Evolutionary conservation across 2,797 vertebrate species (phyloP).

Genomic region (Cheirogaleus major): DNA sequence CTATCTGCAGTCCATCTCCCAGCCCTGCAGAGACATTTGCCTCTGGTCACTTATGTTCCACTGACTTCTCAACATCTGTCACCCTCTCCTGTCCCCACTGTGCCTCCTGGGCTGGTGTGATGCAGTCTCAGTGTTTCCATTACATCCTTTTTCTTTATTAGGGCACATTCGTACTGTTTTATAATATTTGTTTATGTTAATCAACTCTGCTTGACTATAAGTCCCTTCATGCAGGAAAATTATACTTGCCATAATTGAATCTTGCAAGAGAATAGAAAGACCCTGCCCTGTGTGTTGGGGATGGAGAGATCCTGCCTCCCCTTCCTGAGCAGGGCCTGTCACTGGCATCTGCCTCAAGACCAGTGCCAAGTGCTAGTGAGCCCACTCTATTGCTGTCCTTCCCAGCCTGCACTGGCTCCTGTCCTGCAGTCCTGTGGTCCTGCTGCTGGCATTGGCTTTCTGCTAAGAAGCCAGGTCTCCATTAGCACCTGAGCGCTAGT

Average conservation of each 20-base stretch:
- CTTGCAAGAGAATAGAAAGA: background rate
- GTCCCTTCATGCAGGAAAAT: too few species aligned
- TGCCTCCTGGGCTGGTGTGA: background rate
- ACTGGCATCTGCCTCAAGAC: too few species aligned
- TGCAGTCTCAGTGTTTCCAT: background rate
- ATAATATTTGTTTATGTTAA: background rate
- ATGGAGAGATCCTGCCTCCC: background rate
- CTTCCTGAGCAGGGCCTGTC: fast-evolving
- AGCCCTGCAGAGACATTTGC: fast-evolving
- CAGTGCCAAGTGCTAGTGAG: too few species aligned
- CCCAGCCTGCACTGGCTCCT: fast-evolving
- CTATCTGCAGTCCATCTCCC: background rate
- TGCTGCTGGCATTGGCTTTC: background rate
- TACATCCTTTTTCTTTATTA: background rate
- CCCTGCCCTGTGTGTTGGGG: background rate
- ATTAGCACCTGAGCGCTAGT: background rate
- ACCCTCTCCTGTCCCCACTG: fast-evolving
- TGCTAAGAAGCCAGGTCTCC: background rate
- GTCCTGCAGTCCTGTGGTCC: fast-evolving
- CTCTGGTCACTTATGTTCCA: too few species aligned
- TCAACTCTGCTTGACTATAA: background rate
- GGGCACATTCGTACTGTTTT: too few species aligned
- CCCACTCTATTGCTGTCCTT: background rate
- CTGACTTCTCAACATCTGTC: background rate
- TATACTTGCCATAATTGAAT: background rate